These are phyloP conservation scores for Rhinichthys osculus DNA, from an alignment of 2,797 vertebrate species.

Conservation along the genomic window DNA sequence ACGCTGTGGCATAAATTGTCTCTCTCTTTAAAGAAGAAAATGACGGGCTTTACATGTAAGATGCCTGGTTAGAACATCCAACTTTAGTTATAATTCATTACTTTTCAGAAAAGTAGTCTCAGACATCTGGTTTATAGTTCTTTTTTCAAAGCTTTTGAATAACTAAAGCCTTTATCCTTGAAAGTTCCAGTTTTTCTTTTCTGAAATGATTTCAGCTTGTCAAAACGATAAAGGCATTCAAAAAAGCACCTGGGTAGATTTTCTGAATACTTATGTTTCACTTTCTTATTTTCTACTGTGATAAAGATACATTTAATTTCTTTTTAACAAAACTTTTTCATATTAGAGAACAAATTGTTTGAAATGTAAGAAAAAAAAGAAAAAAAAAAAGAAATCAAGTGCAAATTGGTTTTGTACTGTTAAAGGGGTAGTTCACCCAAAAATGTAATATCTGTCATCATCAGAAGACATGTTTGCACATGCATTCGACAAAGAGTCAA, in stretches of 20 bases:
- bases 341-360: too few species aligned
- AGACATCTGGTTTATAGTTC: not conserved
- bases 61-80: not conserved
- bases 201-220: slow-evolving; percentile 12
- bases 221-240: slow-evolving; percentile 8
- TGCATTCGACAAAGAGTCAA: too few species aligned
- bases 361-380: too few species aligned
- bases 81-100: not conserved
- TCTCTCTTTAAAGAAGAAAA: not conserved
- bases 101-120: not conserved
- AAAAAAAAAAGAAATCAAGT: too few species aligned
- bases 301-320: not conserved
- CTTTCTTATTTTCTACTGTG: not conserved
- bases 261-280: too few species aligned
- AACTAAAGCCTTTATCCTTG: not conserved
- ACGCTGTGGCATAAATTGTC: not conserved
- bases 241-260: too few species aligned
- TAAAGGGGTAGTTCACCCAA: too few species aligned
- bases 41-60: too few species aligned
- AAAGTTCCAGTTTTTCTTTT: not conserved
- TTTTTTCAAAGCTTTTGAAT: slow-evolving; percentile 3
- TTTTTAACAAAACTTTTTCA: too few species aligned
- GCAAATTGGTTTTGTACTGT: too few species aligned
- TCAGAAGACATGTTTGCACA: not conserved
- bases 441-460: too few species aligned